Base-by-base conservation (phyloP, 2,888 invertebrate species). In the Agriotes lineatus region DNA sequence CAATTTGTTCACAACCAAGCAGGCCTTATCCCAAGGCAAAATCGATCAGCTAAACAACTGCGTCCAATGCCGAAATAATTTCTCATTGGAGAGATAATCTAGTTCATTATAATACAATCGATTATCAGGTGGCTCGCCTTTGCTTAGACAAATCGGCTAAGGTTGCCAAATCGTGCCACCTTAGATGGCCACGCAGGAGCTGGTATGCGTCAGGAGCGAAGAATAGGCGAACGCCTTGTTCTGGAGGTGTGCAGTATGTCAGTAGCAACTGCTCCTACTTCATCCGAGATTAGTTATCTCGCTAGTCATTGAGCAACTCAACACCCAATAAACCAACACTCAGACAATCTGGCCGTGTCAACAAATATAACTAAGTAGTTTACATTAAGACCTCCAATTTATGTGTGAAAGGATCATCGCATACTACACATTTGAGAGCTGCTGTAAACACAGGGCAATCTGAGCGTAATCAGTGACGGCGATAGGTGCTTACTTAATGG, bases 291-390 rank as follows among this genome's bases (percentile, higher is more conserved):
- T 33, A 45, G 45, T 45, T 59, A 48, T 59, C 59, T 33, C 1
- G 10, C 35, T 22, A 22, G 7, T 35, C 42, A 58, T 58, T 42
- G 30, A 58, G 25, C 50, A 42, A 71, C 59, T 75, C 76, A 70
- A 62, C 76, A 73, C 74, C 70, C 72, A 71, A 72, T 73, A 73
- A 76, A 73, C 68, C 67, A 74, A 67, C 73, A 72, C 69, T 73
- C 69, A 67, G 50, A 48, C 61, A 30, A 59, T 58, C 58, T 16
- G 65, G 58, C 68, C 60, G 45, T 66, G 74, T 73, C 74, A 73
- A 73, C 74, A 74, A 72, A 75, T 73, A 75, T 71, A 70, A 72
- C 74, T 76, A 75, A 75, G 76, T 76, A 73, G 76, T 74, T 72
- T 76, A 74, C 74, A 70, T 74, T 71, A 72, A 72, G 72, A 67